Evolutionary conservation across 2,888 invertebrate species (phyloP), one percentile per base, ranked within the genome.

Genomic region (Pachymerium ferrugineum): DNA sequence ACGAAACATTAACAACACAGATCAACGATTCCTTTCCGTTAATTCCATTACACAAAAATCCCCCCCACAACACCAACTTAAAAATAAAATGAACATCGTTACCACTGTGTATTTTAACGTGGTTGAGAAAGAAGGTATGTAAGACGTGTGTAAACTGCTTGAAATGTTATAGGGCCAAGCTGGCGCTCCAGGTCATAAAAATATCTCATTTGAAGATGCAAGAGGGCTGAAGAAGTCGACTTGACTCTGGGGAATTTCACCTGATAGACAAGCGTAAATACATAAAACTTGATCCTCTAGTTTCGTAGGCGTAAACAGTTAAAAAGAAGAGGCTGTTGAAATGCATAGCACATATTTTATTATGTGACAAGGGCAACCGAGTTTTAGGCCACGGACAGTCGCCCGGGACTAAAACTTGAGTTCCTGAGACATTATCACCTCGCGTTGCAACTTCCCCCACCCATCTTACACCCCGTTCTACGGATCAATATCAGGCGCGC

Each of bases 341-440:
- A n/a, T 42, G n/a, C 42, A 42, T 14, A n/a, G 42, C 4, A 16
- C 42, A 8, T 42, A 14, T 42, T 42, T 42, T 42, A 42, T 42
- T 42, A 42, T 42, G 42, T 16, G 42, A 42, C 42, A 42, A 42
- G 42, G 42, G 42, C 42, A 42, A 42, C 42, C 16, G 16, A 42
- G 42, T 42, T 42, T 42, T 5, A 42, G 42, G n/a, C n/a, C 42
- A 42, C n/a, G 42, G 42, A 4, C 42, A n/a, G 42, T 14, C 42
- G 16, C n/a, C 16, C 42, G 42, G 42, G 42, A 42, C 42, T 42
- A 42, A 42, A 42, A 42, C 42, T 42, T 42, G 42, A 12, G 12
- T 42, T 42, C 42, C n/a, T n/a, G n/a, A 42, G 42, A 42, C 42
- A 42, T 42, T 42, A 42, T 42, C 42, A 42, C 42, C 42, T 42